A percentile compares a stretch with the other conserved stretches of the same genome.
Conservation (phyloP, 2,113 vertebrate species). For the Bufo gargarizans region DNA sequence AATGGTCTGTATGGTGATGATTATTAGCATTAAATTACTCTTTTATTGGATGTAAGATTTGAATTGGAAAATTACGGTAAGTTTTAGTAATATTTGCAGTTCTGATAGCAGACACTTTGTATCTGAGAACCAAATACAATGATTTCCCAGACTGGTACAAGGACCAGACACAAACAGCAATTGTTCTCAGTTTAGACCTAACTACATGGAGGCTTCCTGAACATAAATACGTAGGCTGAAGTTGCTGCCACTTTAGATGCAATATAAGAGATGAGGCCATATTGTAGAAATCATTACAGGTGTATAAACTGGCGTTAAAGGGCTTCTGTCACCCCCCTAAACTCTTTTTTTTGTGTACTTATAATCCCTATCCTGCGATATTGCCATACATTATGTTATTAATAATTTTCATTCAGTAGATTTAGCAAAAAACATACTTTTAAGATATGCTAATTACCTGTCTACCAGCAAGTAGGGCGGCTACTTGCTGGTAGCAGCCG, state of each 20-base stretch:
- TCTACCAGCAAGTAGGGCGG: too few species aligned
- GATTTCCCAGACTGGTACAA: slow-evolving; percentile 52
- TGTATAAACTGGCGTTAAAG: neutral
- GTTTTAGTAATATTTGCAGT: neutral
- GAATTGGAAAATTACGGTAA: too few species aligned
- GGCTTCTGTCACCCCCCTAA: too few species aligned
- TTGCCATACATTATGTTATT: too few species aligned
- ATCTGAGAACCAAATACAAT: neutral
- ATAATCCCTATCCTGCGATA: too few species aligned
- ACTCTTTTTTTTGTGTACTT: too few species aligned
- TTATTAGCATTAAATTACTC: too few species aligned
- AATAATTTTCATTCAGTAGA: too few species aligned
- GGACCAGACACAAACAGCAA: slow-evolving; percentile 4
- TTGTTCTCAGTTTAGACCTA: slow-evolving; percentile 30
- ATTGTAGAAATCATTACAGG: neutral
- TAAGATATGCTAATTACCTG: too few species aligned
- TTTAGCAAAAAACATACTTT: too few species aligned
- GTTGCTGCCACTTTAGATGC: neutral
- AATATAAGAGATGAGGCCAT: neutral
- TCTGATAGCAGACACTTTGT: neutral
- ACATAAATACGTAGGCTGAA: neutral
- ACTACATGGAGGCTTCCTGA: neutral
- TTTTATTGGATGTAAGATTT: too few species aligned
- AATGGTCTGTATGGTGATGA: neutral
- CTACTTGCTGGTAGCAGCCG: too few species aligned